A percentile compares a stretch with the other conserved stretches of the same genome.
Evolutionary conservation across 2,113 vertebrate genomes (phyloP).

Genomic region (Cheirogaleus medius): DNA sequence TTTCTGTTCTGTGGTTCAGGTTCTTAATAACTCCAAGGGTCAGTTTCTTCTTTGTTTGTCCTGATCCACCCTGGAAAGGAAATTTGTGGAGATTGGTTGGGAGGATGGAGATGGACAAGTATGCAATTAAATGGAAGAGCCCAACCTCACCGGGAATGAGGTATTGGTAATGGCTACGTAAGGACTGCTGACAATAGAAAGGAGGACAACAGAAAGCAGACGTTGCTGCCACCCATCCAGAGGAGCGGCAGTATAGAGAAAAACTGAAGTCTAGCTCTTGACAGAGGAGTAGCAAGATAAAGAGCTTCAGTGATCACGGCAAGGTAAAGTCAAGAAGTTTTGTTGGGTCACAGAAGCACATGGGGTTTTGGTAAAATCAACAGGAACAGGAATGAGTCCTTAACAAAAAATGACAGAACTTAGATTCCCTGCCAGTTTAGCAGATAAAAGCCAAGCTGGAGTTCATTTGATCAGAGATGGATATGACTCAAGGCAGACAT

Average conservation of each 20-base stretch:
- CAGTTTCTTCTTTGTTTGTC: neutral
- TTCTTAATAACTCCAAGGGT: neutral
- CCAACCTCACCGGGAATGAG: neutral
- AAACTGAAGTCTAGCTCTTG: neutral
- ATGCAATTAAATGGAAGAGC: neutral
- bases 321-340: neutral
- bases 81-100: neutral
- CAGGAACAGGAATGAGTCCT: neutral
- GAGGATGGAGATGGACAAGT: neutral
- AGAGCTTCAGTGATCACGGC: neutral
- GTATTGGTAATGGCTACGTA: too few species aligned
- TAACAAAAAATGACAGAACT: neutral
- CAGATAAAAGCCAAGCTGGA: neutral
- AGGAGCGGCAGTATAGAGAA: neutral
- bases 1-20: neutral
- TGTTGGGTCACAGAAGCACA: neutral
- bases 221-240: fast-evolving
- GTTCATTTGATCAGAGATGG: neutral
- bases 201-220: neutral
- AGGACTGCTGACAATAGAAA: neutral
- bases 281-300: neutral
- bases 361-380: neutral
- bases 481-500: neutral
- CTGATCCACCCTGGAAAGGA: neutral
- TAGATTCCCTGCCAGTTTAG: neutral